Base-by-base conservation (phyloP, 2,113 vertebrate genomes). In the Eubucco bourcierii region DNA sequence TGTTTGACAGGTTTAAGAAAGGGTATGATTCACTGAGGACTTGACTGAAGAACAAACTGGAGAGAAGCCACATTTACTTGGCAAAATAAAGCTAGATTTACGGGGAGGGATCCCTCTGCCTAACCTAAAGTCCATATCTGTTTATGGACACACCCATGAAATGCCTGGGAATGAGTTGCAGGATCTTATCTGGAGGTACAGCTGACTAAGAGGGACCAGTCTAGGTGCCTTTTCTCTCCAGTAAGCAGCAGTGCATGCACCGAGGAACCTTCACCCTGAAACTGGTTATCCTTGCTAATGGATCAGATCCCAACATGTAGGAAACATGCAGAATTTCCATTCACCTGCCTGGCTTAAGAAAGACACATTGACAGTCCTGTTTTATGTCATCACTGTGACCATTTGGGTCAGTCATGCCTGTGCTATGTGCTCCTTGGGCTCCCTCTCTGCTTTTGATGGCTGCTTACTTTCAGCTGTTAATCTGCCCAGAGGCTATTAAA, bases 401-500 rank as follows among this genome's bases (percentile, higher is more conserved):
- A 29, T 94, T 94, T 77, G 37, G 52, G 64, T 90, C 24, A 71
- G 56, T 67, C 52, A 80, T 76, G 19, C 46, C 79, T 33, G 10
- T 39, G 13, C 10, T 53, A 29, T 29, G 80, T 59, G 47, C 55
- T 87, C 21, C 9, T 70, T 65, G 68, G 44, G 50, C 29, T 90
- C 29, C 50, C 44, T 46, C 44, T 46, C 44, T 46, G 44, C 16
- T 46, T 46, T 46, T 16, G 44, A 46, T 15, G 15, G 44, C 44
- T 46, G 44, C 15, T 73, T 86, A 63, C 27, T 46, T 21, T 79
- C 14, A 44, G 15, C 46, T 60, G 50, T 63, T 91, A 44, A 90
- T 58, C 50, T 83, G 31, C 73, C 89, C 61, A 75, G 79, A 72
- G 53, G 89, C 76, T 90, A 41, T 71, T 65, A 77, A 73, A 89